Percentiles rank a stretch among this genome's conserved stretches.
Conservation (phyloP, 2,113 vertebrate species). For the Thryonomys swinderianus region DNA sequence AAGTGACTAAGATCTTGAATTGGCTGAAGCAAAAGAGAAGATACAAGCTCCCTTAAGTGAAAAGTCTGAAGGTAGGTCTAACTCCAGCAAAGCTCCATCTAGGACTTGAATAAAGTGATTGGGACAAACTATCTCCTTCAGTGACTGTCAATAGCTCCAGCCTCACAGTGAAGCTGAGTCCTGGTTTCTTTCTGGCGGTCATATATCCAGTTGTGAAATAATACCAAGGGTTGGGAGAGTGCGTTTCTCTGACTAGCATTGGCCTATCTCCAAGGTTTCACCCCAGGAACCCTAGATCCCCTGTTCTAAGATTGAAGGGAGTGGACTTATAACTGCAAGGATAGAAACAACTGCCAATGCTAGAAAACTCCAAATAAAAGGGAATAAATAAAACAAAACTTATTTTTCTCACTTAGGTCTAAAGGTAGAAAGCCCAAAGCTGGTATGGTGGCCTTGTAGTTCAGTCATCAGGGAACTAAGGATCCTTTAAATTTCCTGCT, state of each 20-base stretch:
- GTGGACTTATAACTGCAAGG: neutral
- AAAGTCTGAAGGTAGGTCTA: neutral
- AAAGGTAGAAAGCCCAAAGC: neutral
- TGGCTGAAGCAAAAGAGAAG: neutral
- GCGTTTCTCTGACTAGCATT: neutral
- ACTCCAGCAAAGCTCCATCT: neutral
- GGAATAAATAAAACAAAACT: neutral
- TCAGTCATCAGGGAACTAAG: neutral
- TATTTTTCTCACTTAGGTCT: neutral
- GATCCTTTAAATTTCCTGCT: neutral
- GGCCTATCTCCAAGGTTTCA: neutral
- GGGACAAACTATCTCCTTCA: neutral
- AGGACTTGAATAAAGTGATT: neutral
- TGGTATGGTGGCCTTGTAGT: neutral
- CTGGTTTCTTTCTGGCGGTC: neutral
- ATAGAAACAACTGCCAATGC: neutral
- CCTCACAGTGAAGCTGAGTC: neutral
- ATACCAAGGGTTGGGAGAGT: neutral
- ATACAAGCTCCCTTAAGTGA: neutral
- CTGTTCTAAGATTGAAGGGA: neutral
- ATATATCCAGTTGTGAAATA: neutral
- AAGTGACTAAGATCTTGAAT: neutral
- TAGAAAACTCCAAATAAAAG: neutral
- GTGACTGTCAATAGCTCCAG: neutral
- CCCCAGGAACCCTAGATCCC: neutral